Percentiles rank a stretch among this genome's conserved stretches.
These are phyloP conservation scores for Oxyscelio sp. DNA, from an alignment of 2,888 invertebrate genomes.

Conservation along the genomic window DNA sequence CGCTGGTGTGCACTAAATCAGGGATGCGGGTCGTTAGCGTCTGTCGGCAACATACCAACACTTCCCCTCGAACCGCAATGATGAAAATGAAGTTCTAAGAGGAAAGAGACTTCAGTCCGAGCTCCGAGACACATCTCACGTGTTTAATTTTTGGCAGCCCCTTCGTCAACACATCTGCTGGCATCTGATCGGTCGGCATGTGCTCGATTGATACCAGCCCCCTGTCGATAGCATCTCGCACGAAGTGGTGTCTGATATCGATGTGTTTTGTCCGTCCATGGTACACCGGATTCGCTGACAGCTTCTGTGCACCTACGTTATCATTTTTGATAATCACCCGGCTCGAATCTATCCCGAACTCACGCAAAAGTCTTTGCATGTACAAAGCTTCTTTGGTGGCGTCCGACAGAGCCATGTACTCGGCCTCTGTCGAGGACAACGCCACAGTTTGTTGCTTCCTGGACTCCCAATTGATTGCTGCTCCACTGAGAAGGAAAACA, in stretches of 20 bases:
- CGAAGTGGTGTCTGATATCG: background rate
- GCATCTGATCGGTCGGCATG: background rate
- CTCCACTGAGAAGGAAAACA: constrained; percentile 57
- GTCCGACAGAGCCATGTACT: background rate
- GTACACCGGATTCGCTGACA: background rate
- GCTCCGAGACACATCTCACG: too few relatives aligned
- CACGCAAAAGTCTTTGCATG: background rate
- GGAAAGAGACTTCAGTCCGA: background rate
- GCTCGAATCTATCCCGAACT: background rate
- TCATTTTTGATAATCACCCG: background rate
- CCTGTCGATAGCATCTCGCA: background rate
- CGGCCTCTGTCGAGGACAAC: background rate
- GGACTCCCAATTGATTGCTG: constrained; percentile 60
- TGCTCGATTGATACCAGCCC: background rate
- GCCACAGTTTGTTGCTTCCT: background rate
- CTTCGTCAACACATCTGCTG: background rate
- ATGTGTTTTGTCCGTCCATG: background rate
- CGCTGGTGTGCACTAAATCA: too few relatives aligned
- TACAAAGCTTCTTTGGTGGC: background rate
- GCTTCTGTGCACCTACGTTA: background rate
- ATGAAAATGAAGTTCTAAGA: background rate
- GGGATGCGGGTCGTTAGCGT: too few relatives aligned
- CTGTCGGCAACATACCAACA: background rate
- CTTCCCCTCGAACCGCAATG: background rate
- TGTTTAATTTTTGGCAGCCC: too few relatives aligned